Evolutionary conservation across 2,797 vertebrate species (phyloP).

Genomic region (Gadopsis bispinosus): DNA sequence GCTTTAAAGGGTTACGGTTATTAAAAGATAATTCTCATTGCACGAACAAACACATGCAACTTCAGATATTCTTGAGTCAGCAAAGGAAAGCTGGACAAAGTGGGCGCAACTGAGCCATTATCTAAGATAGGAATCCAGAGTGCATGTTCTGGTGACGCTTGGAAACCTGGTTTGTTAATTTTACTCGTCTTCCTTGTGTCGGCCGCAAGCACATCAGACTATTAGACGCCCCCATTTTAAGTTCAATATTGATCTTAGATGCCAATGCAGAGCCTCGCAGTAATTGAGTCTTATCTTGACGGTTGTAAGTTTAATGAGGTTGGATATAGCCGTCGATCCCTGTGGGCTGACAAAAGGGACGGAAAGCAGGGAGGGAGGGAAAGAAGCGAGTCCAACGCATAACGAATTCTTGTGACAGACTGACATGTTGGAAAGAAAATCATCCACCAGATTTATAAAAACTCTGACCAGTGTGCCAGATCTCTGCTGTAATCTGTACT

Average conservation of each 20-base stretch:
- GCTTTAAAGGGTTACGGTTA: not conserved
- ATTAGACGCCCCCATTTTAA: slow-evolving; percentile 32
- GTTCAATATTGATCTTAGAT: slow-evolving; percentile 71
- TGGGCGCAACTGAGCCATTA: slow-evolving; percentile 7
- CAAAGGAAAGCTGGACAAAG: slow-evolving; percentile 20
- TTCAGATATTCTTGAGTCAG: not conserved
- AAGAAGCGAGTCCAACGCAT: slow-evolving; percentile 16
- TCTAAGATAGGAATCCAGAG: slow-evolving; percentile 2
- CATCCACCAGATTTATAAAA: slow-evolving; percentile 32
- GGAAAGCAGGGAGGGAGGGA: slow-evolving; percentile 1
- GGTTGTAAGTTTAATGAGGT: slow-evolving; percentile 78
- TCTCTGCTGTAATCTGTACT: slow-evolving; percentile 35
- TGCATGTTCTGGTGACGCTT: slow-evolving; percentile 2
- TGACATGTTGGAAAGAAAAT: slow-evolving; percentile 33
- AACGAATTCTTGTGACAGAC: slow-evolving; percentile 37
- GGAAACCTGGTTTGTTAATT: slow-evolving; percentile 15
- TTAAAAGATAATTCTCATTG: not conserved
- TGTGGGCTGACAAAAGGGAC: slow-evolving; percentile 21
- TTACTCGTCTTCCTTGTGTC: slow-evolving; percentile 14
- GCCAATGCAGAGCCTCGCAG: slow-evolving; percentile 61
- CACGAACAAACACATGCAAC: not conserved
- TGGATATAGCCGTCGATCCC: slow-evolving; percentile 59
- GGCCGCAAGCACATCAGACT: slow-evolving; percentile 35
- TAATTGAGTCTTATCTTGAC: slow-evolving; percentile 81
- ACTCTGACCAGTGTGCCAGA: slow-evolving; percentile 34